These are phyloP conservation scores for Tokudaia tokunoshimensis DNA, from an alignment of 2,797 vertebrate species.

Conservation along the genomic window DNA sequence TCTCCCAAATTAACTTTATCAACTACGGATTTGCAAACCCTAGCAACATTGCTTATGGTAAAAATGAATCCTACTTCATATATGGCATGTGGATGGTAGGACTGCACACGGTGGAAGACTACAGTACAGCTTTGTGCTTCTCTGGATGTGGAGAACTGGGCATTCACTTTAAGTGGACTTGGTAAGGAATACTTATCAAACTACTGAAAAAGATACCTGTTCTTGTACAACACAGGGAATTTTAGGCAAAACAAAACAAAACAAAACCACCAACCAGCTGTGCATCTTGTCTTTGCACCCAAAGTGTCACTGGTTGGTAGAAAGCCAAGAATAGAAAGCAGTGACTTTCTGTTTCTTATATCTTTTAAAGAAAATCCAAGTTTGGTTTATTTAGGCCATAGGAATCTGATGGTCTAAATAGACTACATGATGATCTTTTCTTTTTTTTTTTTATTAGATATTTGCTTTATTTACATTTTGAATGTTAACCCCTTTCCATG, in stretches of 20 bases:
- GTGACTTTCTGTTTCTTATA: neutral
- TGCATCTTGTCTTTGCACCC: neutral
- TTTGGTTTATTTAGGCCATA: neutral
- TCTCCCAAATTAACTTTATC: conserved; percentile 70
- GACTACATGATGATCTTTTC: neutral
- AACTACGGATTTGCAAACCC: conserved; percentile 71
- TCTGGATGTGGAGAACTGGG: conserved; percentile 41
- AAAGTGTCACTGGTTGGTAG: neutral
- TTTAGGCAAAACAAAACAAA: neutral
- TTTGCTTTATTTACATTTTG: no score
- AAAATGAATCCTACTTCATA: conserved; percentile 67
- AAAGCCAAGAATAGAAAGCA: neutral
- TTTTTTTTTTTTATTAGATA: no score
- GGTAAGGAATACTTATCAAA: conserved; percentile 6
- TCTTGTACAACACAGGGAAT: neutral
- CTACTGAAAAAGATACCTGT: neutral
- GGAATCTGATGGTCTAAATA: conserved; percentile 12
- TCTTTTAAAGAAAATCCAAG: neutral
- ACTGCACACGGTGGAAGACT: neutral
- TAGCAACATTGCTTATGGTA: conserved; percentile 56
- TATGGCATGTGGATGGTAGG: conserved; percentile 10
- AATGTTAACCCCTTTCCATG: no score
- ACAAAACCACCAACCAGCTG: neutral
- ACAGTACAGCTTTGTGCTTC: neutral
- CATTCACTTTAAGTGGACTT: neutral